These are phyloP conservation scores for Netelia melanura DNA, from an alignment of 2,888 invertebrate species.

Conservation along the genomic window DNA sequence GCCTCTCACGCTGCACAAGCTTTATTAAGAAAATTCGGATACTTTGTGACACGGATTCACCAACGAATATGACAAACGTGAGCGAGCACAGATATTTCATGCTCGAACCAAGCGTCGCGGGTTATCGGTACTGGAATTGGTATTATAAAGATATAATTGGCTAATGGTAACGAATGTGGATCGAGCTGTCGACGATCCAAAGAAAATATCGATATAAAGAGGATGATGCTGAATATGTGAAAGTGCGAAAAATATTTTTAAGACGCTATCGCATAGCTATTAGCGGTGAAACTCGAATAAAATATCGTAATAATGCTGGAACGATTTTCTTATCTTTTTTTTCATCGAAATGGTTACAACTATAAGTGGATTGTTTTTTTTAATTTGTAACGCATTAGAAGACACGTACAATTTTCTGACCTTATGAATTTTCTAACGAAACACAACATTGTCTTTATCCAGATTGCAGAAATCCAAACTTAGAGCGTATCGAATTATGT, in stretches of 20 bases:
- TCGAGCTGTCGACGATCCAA: slow-evolving; percentile 9
- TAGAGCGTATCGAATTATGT: too few relatives aligned
- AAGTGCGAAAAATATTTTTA: slow-evolving; percentile 57
- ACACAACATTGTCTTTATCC: too few relatives aligned
- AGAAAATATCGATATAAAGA: slow-evolving; percentile 14
- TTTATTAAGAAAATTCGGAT: not conserved
- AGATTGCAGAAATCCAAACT: too few relatives aligned
- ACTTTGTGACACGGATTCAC: not conserved
- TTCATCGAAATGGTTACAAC: not conserved
- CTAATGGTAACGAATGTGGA: slow-evolving; percentile 1
- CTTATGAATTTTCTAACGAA: too few relatives aligned
- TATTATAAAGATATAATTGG: slow-evolving; percentile 38
- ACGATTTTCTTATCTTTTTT: not conserved
- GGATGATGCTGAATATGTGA: slow-evolving; percentile 6
- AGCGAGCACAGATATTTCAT: not conserved
- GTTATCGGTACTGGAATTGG: slow-evolving; percentile 50
- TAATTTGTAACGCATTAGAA: too few relatives aligned
- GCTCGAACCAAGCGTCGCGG: slow-evolving; percentile 17
- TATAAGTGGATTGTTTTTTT: too few relatives aligned
- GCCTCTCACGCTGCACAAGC: slow-evolving; percentile 19
- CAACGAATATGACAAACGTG: not conserved
- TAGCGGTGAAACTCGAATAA: slow-evolving; percentile 61
- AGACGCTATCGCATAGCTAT: slow-evolving; percentile 51
- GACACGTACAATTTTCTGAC: too few relatives aligned
- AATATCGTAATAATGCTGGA: slow-evolving; percentile 52